Base-by-base conservation (phyloP, 1,140 invertebrate species). In the Wasmannia auropunctata region DNA sequence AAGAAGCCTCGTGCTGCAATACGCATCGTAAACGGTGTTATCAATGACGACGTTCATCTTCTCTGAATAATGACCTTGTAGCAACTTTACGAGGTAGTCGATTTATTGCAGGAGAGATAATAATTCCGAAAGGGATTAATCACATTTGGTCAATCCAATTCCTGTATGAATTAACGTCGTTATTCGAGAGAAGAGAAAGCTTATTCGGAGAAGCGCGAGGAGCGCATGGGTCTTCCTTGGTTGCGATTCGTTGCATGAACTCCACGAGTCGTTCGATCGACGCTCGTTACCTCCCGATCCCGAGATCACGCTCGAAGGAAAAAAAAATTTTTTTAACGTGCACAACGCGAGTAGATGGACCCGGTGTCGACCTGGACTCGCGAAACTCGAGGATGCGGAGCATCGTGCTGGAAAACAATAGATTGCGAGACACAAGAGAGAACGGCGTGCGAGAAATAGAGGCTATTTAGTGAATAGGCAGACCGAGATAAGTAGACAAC, bases 401-500 rank as follows among this genome's bases (percentile, higher is more conserved):
- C 22, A 34, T 80, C 22, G 16, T 51, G 16, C 10, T 22, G 63
- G 40, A 37, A 76, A 67, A 77, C 14, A 63, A 58, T 70, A 80
- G 51, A 90, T 75, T 11, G 40, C 16, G 72, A n/a, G n/a, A 85
- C 19, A 70, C 85, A 40, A 60, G 79, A 72, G 37, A 81, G 75
- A 77, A 72, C 58, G 54, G 60, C 56, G 87, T 79, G 86, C 77
- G 86, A 75, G 58, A 91, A 90, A 93, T 92, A 93, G 93, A 94
- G 94, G 94, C 94, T 95, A 94, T 88, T 89, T 93, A 93, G 91
- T 80, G 65, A 92, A 89, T 93, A 92, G 88, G 85, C 86, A 80
- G 85, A 90, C 75, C 72, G 54, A 90, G n/a, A 81, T 91, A 89
- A 89, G 69, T 89, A 91, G 87, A 91, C 83, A 88, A 86, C 87